A percentile compares a stretch with the other conserved stretches of the same genome.
These are phyloP conservation scores for Leiothrix lutea DNA, from an alignment of 2,113 vertebrate species.

Conservation along the genomic window DNA sequence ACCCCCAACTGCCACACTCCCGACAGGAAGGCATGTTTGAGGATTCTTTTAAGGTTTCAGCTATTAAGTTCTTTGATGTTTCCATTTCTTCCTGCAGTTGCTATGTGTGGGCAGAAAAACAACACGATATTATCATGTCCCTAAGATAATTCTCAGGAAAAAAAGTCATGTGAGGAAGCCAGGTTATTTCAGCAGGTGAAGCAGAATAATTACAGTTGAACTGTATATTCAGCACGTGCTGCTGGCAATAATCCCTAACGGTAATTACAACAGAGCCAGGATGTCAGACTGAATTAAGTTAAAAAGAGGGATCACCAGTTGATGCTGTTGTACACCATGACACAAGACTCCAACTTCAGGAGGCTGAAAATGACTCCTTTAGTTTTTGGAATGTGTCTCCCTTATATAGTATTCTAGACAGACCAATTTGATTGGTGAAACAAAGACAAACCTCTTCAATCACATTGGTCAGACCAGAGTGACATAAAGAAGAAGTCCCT, in stretches of 20 bases:
- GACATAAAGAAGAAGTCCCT: too few species aligned
- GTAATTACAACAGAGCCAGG: not conserved
- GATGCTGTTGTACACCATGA: too few species aligned
- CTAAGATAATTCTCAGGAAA: not conserved
- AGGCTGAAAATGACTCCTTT: too few species aligned
- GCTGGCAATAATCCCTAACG: not conserved
- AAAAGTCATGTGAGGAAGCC: not conserved
- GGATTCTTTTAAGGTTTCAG: not conserved
- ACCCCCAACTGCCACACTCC: not conserved
- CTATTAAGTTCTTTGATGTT: not conserved
- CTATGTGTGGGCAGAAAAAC: not conserved
- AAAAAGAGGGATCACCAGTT: not conserved
- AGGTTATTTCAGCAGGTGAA: not conserved
- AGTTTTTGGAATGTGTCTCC: too few species aligned
- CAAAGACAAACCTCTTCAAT: too few species aligned
- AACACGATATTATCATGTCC: rapidly evolving
- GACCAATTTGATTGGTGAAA: too few species aligned
- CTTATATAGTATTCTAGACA: too few species aligned
- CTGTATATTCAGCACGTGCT: not conserved
- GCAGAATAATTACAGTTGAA: not conserved
- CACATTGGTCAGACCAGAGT: too few species aligned
- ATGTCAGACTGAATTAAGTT: not conserved
- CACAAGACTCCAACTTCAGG: too few species aligned
- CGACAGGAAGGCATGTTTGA: not conserved
- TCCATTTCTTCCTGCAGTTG: not conserved